phyloP scores from a whole-genome alignment of 2,888 invertebrate genomes.

The Epinotia demarniana region DNA sequence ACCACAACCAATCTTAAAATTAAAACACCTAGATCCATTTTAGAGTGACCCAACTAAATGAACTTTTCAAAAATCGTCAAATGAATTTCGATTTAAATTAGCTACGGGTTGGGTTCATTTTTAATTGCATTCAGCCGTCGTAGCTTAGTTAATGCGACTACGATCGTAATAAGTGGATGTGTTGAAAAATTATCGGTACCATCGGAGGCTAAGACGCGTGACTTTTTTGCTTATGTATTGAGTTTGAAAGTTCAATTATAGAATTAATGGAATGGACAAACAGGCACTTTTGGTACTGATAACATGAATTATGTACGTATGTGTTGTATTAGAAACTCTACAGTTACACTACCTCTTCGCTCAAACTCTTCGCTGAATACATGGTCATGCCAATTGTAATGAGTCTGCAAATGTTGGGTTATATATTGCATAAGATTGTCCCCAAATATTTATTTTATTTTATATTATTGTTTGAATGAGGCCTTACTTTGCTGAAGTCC shows the following conservation, averaged over 20 bases:
- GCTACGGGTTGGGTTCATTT: slow-evolving; percentile 48
- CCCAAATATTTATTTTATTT: no score
- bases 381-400: neutral
- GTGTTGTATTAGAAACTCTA: slow-evolving; percentile 2
- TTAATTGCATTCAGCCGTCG: slow-evolving; percentile 41
- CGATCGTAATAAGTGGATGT: slow-evolving; percentile 84
- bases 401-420: no score
- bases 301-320: slow-evolving; percentile 22
- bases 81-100: slow-evolving; percentile 49
- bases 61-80: slow-evolving; percentile 45
- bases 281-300: slow-evolving; percentile 13
- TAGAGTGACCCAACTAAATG: slow-evolving; percentile 46
- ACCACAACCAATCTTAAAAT: slow-evolving; percentile 54
- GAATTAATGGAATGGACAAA: slow-evolving; percentile 56
- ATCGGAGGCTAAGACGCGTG: slow-evolving; percentile 82
- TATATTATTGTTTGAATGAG: no score
- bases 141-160: slow-evolving; percentile 80
- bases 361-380: neutral
- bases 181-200: slow-evolving; percentile 84
- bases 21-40: slow-evolving; percentile 43
- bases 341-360: neutral
- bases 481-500: no score
- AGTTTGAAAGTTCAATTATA: slow-evolving; percentile 65
- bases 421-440: no score
- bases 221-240: slow-evolving; percentile 82